Evolutionary conservation across 2,888 invertebrate species (phyloP).

Genomic region (Agriotes lineatus): DNA sequence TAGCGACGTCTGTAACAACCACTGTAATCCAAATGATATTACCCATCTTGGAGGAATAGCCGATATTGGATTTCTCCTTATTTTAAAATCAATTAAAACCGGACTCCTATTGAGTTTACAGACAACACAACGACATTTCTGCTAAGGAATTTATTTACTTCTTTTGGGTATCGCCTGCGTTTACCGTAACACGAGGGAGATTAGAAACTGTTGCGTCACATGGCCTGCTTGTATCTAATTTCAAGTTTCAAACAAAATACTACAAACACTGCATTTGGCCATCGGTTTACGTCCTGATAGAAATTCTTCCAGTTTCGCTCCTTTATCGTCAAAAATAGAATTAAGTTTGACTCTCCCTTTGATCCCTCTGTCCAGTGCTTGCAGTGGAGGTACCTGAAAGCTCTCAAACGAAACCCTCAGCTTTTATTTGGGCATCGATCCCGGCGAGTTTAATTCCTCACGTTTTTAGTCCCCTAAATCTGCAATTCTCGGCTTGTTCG

Average conservation of each 20-base stretch:
- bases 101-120: too few relatives aligned
- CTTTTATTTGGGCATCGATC: conserved; percentile 18
- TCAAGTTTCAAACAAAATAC: not conserved
- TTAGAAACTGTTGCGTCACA: too few relatives aligned
- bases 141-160: too few relatives aligned
- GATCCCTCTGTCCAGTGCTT: conserved; percentile 22
- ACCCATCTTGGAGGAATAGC: too few relatives aligned
- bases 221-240: not conserved
- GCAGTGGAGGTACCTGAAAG: conserved; percentile 4
- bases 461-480: not conserved
- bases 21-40: too few relatives aligned
- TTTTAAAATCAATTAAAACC: too few relatives aligned
- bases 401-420: conserved; percentile 23
- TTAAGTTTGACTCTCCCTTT: conserved; percentile 28
- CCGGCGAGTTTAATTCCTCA: conserved; percentile 9
- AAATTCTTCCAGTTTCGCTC: conserved; percentile 20
- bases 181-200: too few relatives aligned
- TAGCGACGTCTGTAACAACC: too few relatives aligned
- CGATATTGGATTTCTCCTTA: too few relatives aligned
- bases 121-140: too few relatives aligned
- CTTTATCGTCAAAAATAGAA: conserved; percentile 23
- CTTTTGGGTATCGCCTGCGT: too few relatives aligned
- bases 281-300: conserved; percentile 2
- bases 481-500: not conserved
- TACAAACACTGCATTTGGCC: not conserved